Conservation (phyloP, 1,140 invertebrate genomes). For the Grapholita molesta region DNA sequence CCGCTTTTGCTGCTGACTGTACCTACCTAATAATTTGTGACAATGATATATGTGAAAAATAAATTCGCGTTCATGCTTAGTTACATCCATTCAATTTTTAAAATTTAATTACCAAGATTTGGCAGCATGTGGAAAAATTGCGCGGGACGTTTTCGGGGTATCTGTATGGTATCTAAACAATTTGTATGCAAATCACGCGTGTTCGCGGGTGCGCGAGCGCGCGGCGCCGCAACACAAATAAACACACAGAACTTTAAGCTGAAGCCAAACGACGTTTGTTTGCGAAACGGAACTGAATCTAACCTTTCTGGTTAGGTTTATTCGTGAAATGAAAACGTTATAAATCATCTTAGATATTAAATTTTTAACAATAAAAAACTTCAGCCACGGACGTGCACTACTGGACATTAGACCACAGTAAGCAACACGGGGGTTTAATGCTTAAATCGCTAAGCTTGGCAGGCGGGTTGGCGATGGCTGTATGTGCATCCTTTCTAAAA, state of each 20-base stretch:
- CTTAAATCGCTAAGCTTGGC: no score
- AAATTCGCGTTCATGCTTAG: no score
- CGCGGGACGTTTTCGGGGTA: conserved; percentile 18
- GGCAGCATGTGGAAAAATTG: conserved; percentile 22
- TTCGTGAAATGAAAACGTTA: not conserved
- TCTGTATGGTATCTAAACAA: conserved; percentile 26
- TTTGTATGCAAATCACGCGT: conserved; percentile 38
- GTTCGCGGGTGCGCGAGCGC: conserved; percentile 28
- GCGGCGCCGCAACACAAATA: conserved; percentile 1
- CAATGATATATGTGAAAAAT: no score
- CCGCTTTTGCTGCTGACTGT: no score
- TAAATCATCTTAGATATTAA: no score
- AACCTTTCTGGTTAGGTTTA: not conserved
- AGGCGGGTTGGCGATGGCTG: no score
- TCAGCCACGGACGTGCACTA: no score
- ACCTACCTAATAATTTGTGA: no score
- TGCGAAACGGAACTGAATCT: not conserved
- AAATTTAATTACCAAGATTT: conserved; percentile 26
- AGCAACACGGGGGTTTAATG: no score
- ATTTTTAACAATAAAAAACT: no score
- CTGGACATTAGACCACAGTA: no score
- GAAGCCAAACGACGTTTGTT: not conserved
- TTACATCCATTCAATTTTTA: not conserved
- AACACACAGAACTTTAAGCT: not conserved
- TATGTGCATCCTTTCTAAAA: no score